Conservation (phyloP, 92 coral and sea anemone genomes). For the Phenganax subtilis region DNA sequence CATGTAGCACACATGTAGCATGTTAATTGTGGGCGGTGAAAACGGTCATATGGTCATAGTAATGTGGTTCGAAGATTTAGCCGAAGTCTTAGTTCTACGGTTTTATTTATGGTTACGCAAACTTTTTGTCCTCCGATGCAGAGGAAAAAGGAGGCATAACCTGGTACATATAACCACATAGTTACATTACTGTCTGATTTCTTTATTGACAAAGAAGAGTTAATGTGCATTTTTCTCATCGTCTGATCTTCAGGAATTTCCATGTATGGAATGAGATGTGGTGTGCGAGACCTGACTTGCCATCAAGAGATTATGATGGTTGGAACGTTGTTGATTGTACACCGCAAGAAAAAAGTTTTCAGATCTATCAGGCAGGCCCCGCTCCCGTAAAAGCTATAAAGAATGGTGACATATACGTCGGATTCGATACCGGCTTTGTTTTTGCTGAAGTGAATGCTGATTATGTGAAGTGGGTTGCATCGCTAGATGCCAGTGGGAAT, state of each 20-base stretch:
- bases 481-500: conserved; percentile 28
- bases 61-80: too few relatives aligned
- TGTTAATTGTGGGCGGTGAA: too few relatives aligned
- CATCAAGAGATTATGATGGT: conserved; percentile 56
- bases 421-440: conserved; percentile 63
- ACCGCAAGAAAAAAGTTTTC: conserved; percentile 73
- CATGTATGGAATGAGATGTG: conserved; percentile 93
- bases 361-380: conserved; percentile 71
- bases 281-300: conserved; percentile 56
- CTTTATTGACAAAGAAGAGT: neutral
- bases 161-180: neutral
- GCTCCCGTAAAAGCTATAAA: conserved; percentile 73
- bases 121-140: too few relatives aligned
- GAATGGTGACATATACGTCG: conserved; percentile 61
- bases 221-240: neutral
- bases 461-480: conserved; percentile 68
- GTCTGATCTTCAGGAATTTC: conserved; percentile 57
- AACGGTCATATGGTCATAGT: too few relatives aligned
- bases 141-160: too few relatives aligned
- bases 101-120: too few relatives aligned
- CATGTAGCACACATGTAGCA: too few relatives aligned
- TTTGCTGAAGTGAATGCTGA: conserved; percentile 85
- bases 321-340: conserved; percentile 88
- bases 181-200: neutral
- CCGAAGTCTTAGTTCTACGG: too few relatives aligned